Percentiles rank a stretch among this genome's conserved stretches.
Conservation (phyloP, 1,140 invertebrate species). For the Megalonaias nervosa region DNA sequence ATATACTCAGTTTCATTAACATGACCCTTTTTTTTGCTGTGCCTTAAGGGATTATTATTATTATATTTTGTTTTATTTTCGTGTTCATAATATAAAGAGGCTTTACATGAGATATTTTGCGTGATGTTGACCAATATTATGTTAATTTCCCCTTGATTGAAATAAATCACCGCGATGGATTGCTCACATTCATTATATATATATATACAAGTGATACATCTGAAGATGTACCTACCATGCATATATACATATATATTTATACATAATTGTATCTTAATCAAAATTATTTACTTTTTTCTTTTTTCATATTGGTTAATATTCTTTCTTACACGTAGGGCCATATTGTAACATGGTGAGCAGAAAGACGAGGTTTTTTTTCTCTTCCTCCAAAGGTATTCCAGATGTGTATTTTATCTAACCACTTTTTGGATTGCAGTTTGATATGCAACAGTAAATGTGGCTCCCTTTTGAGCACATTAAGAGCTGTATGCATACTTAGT, state of each 20-base stretch:
- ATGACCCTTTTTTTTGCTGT: conserved; percentile 60
- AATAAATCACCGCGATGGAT: conserved; percentile 1
- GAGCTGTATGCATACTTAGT: conserved; percentile 47
- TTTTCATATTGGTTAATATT: conserved; percentile 19
- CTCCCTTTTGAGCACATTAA: conserved; percentile 68
- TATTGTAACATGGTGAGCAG: too few species aligned
- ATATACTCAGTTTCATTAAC: conserved; percentile 56
- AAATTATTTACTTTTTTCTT: conserved; percentile 8
- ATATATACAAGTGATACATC: conserved; percentile 4
- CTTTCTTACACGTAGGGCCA: too few species aligned
- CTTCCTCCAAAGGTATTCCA: conserved; percentile 44
- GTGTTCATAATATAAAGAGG: conserved; percentile 52
- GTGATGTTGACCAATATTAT: conserved; percentile 46
- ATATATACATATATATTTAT: conserved; percentile 37
- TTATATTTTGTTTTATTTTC: conserved; percentile 47
- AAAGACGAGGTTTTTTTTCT: conserved; percentile 16
- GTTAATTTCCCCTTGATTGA: conserved; percentile 6
- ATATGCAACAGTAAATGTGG: conserved; percentile 5
- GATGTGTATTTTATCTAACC: conserved; percentile 47
- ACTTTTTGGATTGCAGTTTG: conserved; percentile 25
- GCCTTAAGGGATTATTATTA: conserved; percentile 58
- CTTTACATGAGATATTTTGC: conserved; percentile 56
- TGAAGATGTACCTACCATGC: conserved; percentile 38
- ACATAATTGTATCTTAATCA: conserved; percentile 6
- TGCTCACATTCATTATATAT: conserved; percentile 6